These are phyloP conservation scores for Papilio aristodemus DNA, from an alignment of 1,140 invertebrate species.

Conservation along the genomic window DNA sequence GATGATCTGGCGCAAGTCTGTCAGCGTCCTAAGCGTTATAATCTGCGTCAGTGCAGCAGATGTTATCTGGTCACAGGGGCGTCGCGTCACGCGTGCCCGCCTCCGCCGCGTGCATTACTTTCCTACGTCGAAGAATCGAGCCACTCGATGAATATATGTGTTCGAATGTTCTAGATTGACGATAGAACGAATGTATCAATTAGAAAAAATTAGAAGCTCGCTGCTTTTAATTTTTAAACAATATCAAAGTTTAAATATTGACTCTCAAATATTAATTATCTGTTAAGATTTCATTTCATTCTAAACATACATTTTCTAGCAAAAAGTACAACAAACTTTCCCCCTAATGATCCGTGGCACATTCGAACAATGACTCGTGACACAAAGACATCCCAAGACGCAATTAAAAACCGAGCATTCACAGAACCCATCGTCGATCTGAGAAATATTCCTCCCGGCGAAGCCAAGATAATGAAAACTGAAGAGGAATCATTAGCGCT, in stretches of 20 bases:
- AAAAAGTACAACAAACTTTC: slow-evolving; percentile 11
- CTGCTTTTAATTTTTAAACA: no score
- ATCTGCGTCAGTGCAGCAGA: slow-evolving; percentile 13
- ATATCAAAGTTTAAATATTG: no score
- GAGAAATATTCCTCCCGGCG: slow-evolving; percentile 3
- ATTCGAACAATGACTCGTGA: slow-evolving; percentile 11
- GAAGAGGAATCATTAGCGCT: slow-evolving; percentile 28
- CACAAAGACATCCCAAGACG: slow-evolving; percentile 31
- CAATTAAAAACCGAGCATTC: slow-evolving; percentile 30
- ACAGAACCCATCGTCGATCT: slow-evolving; percentile 14
- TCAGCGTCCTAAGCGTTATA: background rate
- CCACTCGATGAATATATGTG: background rate
- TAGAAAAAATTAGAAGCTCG: no score
- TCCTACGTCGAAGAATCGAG: slow-evolving; percentile 25
- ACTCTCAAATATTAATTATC: no score
- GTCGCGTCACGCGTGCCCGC: slow-evolving; percentile 47
- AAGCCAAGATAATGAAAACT: slow-evolving; percentile 21
- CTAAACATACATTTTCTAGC: slow-evolving; percentile 1
- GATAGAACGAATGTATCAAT: no score
- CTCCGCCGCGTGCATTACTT: slow-evolving; percentile 39
- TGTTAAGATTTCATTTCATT: background rate
- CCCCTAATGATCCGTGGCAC: slow-evolving; percentile 11
- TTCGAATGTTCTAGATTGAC: background rate
- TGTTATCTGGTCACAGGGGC: slow-evolving; percentile 40
- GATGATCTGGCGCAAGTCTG: background rate